Evolutionary conservation across 2,113 vertebrate species (phyloP), one percentile per base, ranked within the genome.

Genomic region (Tiliqua scincoides): DNA sequence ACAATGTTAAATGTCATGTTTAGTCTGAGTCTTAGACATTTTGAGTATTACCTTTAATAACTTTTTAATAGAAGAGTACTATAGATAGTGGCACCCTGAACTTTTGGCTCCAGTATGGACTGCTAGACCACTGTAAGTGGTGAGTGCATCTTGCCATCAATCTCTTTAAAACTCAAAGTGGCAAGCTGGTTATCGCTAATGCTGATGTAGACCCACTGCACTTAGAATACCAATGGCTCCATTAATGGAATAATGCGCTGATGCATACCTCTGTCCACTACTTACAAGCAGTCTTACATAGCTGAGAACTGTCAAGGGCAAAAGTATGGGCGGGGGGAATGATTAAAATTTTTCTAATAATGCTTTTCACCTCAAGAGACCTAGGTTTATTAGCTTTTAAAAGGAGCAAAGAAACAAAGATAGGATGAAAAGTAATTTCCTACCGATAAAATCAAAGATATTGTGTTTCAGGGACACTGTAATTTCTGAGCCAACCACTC

Each of bases 261-360:
- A 43, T 11, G 8, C 32, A 72, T 77, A 57, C 32, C 48, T 18
- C 57, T 84, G 68, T 54, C 25, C 48, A 52, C 63, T 57, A 21
- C 74, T 77, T 35, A 76, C 54, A 27, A 30, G 73, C 61, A 65
- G n/a, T 27, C 14, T 77, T n/a, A 68, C 6, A 10, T 57, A 65
- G 77, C 23, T 35, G 30, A 27, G n/a, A 35, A 57, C 1, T 17
- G 48, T 68, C 83, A 68, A 85, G 48, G 73, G 25, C 32, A 57
- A 68, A 57, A 68, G 48, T 48, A 27, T 40, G 43, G 8, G 43
- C 4, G 43, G 43, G 43, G 43, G 43, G 85, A 73, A 83, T 85
- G 84, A 88, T 1, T 75, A 52, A 57, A 35, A n/a, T 84, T 62
- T 83, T 20, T 40, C 73, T 87, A 76, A 87, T 11, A 52, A 89